phyloP scores from a whole-genome alignment of 2,888 invertebrate species.

The Branchipolynoe longqiensis region DNA sequence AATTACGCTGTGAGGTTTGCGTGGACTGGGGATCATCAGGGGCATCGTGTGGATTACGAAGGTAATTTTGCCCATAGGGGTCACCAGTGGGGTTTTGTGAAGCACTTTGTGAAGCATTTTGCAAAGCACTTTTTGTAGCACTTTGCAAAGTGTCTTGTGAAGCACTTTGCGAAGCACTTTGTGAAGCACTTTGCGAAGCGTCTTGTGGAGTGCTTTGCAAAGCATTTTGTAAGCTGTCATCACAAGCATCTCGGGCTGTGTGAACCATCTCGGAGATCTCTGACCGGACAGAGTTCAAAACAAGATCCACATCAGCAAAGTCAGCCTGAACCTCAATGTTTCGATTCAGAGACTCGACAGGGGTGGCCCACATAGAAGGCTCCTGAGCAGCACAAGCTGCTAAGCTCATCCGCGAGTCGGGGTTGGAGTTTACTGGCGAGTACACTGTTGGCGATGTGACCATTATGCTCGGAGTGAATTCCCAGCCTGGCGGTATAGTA shows the following conservation, averaged over 20 bases:
- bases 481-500: background rate
- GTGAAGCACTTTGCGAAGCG: too few relatives aligned
- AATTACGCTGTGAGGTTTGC: background rate
- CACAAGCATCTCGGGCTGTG: background rate
- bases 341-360: conserved; percentile 18
- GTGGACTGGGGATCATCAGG: background rate
- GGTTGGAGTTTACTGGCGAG: background rate
- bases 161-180: too few relatives aligned
- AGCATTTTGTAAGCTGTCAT: too few relatives aligned
- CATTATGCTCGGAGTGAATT: background rate
- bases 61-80: too few relatives aligned
- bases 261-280: background rate
- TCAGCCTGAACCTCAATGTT: conserved; percentile 29
- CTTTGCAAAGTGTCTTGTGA: too few relatives aligned
- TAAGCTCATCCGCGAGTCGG: background rate
- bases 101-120: too few relatives aligned
- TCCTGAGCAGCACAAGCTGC: background rate
- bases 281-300: background rate
- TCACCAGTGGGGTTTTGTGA: conserved; percentile 4
- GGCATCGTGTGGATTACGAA: background rate
- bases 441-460: background rate
- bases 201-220: too few relatives aligned
- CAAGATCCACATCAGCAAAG: background rate
- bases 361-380: too few relatives aligned
- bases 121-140: too few relatives aligned